Conservation (phyloP, 2,113 vertebrate species). For the Nyctibius bracteatus region DNA sequence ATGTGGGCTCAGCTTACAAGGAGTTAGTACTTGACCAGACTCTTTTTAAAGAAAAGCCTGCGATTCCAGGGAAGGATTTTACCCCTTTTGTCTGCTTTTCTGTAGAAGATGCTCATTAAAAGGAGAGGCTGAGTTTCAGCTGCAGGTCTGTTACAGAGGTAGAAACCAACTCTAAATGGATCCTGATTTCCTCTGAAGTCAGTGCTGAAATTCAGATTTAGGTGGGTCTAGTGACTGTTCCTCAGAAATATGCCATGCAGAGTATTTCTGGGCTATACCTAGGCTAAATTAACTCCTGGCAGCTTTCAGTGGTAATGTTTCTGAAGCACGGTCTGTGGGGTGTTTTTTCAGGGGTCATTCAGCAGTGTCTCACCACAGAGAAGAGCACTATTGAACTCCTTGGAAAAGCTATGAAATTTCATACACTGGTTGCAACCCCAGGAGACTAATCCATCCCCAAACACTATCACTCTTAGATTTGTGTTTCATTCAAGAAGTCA, state of each 20-base stretch:
- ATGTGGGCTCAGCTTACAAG: not conserved
- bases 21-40: not conserved
- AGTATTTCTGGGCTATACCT: not conserved
- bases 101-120: not conserved
- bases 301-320: not conserved
- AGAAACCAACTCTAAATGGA: not conserved
- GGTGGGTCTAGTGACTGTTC: not conserved
- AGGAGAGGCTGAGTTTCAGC: not conserved
- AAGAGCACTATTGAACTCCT: constrained; percentile 9
- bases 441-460: constrained; percentile 32
- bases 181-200: not conserved
- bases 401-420: constrained; percentile 56
- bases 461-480: constrained; percentile 43
- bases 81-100: not conserved
- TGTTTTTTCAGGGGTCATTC: constrained; percentile 18
- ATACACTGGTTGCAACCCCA: constrained; percentile 27
- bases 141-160: not conserved
- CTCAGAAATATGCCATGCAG: not conserved
- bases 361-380: not conserved
- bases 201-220: not conserved
- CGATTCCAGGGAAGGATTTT: not conserved
- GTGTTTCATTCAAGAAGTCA: constrained; percentile 57
- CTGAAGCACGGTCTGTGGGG: not conserved
- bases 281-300: not conserved
- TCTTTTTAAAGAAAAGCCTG: not conserved